phyloP scores from a whole-genome alignment of 1,140 invertebrate species.

The Drosophila jambulina region DNA sequence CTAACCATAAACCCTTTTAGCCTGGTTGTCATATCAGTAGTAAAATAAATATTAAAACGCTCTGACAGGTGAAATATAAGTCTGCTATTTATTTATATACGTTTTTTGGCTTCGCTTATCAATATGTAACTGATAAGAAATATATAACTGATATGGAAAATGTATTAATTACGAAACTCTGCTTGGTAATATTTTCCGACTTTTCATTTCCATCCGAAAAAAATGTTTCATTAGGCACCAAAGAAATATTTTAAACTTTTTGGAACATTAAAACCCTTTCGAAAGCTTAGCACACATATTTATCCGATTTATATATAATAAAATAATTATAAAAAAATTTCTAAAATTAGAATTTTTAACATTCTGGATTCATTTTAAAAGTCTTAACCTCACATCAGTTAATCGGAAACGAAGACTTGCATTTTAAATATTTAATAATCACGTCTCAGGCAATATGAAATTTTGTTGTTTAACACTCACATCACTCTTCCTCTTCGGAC shows the following conservation, averaged over 20 bases:
- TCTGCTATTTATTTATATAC: neutral
- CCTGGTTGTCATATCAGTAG: neutral
- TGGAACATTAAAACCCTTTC: neutral
- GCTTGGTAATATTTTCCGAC: neutral
- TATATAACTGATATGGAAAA: slow-evolving; percentile 3
- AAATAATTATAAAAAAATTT: too few species aligned
- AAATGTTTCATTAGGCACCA: neutral
- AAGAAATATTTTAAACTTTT: neutral
- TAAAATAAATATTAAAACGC: neutral
- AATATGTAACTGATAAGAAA: slow-evolving; percentile 29
- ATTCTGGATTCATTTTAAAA: too few species aligned
- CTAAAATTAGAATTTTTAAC: neutral
- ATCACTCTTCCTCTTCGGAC: slow-evolving; percentile 70
- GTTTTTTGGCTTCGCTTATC: neutral
- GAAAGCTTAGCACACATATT: neutral
- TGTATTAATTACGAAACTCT: neutral
- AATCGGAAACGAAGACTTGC: neutral
- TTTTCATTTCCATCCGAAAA: neutral
- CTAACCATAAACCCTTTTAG: neutral
- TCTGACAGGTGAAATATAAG: slow-evolving; percentile 16
- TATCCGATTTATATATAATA: neutral
- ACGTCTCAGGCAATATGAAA: neutral
- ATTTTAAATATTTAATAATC: neutral
- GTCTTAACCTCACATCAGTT: too few species aligned
- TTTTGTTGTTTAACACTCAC: slow-evolving; percentile 50